phyloP scores from a whole-genome alignment of 2,888 invertebrate species.

The Petrolisthes manimaculis region DNA sequence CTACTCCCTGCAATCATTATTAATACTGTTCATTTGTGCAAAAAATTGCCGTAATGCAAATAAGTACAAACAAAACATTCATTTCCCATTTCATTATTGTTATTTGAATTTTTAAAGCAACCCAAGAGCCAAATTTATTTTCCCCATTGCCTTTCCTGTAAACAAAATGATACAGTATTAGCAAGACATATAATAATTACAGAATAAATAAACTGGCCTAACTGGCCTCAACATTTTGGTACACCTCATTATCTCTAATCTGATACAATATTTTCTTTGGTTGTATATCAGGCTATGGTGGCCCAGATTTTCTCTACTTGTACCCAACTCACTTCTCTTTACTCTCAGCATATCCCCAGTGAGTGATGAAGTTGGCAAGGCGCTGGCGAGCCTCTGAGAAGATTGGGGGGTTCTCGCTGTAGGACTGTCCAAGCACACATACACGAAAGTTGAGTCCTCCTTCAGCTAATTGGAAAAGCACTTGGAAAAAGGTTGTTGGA shows the following conservation, averaged over 20 bases:
- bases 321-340: conserved; percentile 59
- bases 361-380: conserved; percentile 67
- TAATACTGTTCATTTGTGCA: neutral
- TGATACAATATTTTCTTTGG: neutral
- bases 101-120: no score
- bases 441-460: conserved; percentile 75
- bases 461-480: conserved; percentile 73
- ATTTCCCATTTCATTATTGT: no score
- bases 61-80: no score
- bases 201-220: no score
- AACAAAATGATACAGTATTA: no score
- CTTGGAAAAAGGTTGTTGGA: conserved; percentile 77
- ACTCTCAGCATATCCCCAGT: conserved; percentile 65
- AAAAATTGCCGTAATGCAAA: neutral
- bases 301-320: no score
- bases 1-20: no score
- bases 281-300: neutral
- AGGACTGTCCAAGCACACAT: conserved; percentile 77
- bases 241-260: no score
- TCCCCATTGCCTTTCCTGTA: no score
- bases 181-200: no score
- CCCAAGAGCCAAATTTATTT: no score
- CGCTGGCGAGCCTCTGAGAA: conserved; percentile 74
- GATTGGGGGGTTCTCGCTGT: conserved; percentile 75
- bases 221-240: no score